A percentile compares a stretch with the other conserved stretches of the same genome.
Conservation (phyloP, 2,797 vertebrate species). For the Streptopelia turtur region DNA sequence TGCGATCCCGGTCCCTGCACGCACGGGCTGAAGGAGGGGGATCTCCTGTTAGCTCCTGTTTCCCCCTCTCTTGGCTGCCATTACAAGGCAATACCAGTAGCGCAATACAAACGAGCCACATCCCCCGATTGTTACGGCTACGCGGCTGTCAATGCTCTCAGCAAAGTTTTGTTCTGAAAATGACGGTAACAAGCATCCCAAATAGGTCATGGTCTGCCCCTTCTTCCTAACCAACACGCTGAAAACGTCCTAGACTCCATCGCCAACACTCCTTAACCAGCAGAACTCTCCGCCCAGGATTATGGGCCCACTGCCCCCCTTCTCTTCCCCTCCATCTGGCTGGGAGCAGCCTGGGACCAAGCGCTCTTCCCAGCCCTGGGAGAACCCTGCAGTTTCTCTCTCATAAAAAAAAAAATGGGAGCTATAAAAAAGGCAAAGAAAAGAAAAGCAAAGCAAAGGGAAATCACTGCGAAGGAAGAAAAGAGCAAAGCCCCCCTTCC, state of each 20-base stretch:
- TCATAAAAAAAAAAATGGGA: slow-evolving; percentile 71
- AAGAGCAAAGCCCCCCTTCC: slow-evolving; percentile 41
- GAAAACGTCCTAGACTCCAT: not conserved
- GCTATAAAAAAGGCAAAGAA: slow-evolving; percentile 63
- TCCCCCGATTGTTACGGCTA: not conserved
- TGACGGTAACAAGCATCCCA: not conserved
- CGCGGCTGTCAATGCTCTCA: not conserved
- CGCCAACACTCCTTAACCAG: slow-evolving; percentile 28
- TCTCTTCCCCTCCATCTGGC: slow-evolving; percentile 59
- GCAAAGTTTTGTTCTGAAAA: not conserved
- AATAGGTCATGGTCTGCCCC: not conserved
- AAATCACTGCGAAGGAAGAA: slow-evolving; percentile 31
- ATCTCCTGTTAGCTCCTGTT: not conserved
- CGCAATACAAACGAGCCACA: not conserved
- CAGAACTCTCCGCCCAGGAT: slow-evolving; percentile 48
- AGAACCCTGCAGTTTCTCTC: slow-evolving; percentile 63
- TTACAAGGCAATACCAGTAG: not conserved
- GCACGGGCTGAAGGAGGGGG: not conserved
- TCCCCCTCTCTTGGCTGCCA: not conserved
- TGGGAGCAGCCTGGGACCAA: slow-evolving; percentile 64
- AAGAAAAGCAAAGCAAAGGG: slow-evolving; percentile 59
- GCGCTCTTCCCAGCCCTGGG: slow-evolving; percentile 40
- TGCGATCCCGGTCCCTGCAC: not conserved
- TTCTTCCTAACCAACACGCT: not conserved
- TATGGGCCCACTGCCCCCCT: slow-evolving; percentile 37